These are phyloP conservation scores for Pollenia labialis DNA, from an alignment of 2,888 invertebrate species.

Conservation along the genomic window DNA sequence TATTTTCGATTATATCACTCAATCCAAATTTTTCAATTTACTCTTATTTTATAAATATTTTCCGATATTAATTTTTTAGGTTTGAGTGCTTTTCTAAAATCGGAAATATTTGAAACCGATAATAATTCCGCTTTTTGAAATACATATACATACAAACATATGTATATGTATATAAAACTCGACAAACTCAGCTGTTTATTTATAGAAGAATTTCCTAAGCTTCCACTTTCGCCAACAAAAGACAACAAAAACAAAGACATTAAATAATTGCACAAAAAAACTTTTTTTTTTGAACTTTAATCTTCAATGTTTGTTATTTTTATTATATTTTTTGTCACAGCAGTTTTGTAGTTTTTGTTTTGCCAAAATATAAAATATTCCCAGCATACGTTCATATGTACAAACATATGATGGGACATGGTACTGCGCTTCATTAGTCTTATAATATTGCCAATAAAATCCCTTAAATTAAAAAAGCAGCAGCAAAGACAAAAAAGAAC, in stretches of 20 bases:
- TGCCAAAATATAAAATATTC: slow-evolving; percentile 31
- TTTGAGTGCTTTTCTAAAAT: no score
- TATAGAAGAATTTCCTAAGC: background rate
- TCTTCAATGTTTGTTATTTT: slow-evolving; percentile 54
- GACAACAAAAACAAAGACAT: slow-evolving; percentile 30
- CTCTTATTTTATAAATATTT: no score
- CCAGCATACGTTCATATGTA: slow-evolving; percentile 10
- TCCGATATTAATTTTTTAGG: no score
- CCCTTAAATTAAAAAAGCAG: slow-evolving; percentile 59
- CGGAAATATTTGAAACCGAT: no score
- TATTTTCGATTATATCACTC: no score
- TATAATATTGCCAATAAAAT: slow-evolving; percentile 49
- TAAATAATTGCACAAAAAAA: slow-evolving; percentile 32
- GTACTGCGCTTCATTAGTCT: slow-evolving; percentile 18
- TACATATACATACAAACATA: no score
- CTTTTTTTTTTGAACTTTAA: slow-evolving; percentile 64
- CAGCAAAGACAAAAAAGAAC: slow-evolving; percentile 32
- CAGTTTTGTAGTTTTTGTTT: background rate
- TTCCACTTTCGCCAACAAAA: slow-evolving; percentile 24
- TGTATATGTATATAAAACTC: no score
- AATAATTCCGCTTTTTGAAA: no score
- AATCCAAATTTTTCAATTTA: no score
- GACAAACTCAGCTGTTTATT: background rate
- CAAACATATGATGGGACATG: no score
- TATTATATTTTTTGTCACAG: slow-evolving; percentile 17